These are phyloP conservation scores for Acridotheres tristis DNA, from an alignment of 2,797 vertebrate genomes.

Conservation along the genomic window DNA sequence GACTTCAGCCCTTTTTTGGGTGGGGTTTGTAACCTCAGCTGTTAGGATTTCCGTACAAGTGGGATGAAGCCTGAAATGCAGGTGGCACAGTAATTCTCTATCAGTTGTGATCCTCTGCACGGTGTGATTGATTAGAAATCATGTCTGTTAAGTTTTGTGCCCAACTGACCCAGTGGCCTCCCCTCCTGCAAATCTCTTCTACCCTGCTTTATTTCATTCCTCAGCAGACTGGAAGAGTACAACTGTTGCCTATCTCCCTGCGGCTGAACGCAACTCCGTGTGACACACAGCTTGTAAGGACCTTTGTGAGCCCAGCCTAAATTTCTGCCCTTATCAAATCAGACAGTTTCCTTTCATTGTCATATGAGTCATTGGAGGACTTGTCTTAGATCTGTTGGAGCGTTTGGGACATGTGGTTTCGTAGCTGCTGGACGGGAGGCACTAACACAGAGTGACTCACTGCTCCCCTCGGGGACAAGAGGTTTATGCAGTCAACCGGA, in stretches of 20 bases:
- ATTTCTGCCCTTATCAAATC: neutral
- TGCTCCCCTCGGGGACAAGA: neutral
- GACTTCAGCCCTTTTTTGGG: neutral
- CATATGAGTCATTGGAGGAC: neutral
- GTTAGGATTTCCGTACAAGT: neutral
- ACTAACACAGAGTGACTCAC: neutral
- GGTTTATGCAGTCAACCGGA: neutral
- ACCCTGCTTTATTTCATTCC: neutral
- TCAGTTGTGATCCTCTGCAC: neutral
- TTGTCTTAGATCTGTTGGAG: neutral
- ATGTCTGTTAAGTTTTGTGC: neutral
- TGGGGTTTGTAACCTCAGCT: neutral
- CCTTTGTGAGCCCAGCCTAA: neutral
- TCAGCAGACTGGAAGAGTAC: neutral
- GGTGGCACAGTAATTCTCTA: neutral
- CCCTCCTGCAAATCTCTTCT: neutral
- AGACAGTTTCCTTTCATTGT: neutral
- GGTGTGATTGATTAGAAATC: neutral
- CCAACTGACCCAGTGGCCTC: accelerated
- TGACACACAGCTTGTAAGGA: neutral
- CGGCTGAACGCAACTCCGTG: neutral
- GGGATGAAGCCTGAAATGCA: neutral
- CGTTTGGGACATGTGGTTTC: neutral
- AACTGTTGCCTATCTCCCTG: neutral
- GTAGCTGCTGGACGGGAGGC: neutral